These are phyloP conservation scores for Zhuqinia jingwanae DNA, from an alignment of 2,888 invertebrate species.

Conservation along the genomic window DNA sequence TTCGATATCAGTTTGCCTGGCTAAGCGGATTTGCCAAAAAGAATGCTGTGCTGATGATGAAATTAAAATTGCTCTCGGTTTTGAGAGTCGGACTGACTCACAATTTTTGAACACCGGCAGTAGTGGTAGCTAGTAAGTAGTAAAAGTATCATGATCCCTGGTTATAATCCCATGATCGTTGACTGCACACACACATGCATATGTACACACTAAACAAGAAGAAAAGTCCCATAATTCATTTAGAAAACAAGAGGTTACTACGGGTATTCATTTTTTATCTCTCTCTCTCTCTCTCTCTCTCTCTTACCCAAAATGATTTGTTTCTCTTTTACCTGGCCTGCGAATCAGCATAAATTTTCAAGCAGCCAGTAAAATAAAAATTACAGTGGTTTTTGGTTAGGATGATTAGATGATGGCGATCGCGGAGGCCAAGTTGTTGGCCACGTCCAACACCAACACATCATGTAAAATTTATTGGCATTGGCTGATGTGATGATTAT, in stretches of 20 bases:
- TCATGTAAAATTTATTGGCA: too few species aligned
- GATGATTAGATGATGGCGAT: too few species aligned
- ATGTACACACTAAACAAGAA: too few species aligned
- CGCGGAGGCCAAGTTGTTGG: too few species aligned
- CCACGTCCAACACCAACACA: too few species aligned
- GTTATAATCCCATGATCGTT: not conserved
- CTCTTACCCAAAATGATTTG: conserved; percentile 41
- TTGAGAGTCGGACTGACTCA: not conserved
- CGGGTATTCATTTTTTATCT: too few species aligned
- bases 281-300: too few species aligned
- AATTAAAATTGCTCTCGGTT: conserved; percentile 1
- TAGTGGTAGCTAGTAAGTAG: not conserved
- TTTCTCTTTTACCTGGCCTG: not conserved
- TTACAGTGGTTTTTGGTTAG: too few species aligned
- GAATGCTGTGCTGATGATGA: not conserved
- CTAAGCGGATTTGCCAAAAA: conserved; percentile 30
- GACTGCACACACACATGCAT: not conserved
- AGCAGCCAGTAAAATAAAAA: too few species aligned
- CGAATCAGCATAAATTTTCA: not conserved
- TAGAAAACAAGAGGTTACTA: conserved; percentile 29
- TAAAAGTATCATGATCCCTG: not conserved
- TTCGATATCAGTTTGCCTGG: too few species aligned
- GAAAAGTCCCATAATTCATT: conserved; percentile 22
- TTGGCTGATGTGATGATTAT: too few species aligned
- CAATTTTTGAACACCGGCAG: not conserved